Conservation (phyloP, 2,888 invertebrate genomes). For the Siphonodentalium dalli region DNA sequence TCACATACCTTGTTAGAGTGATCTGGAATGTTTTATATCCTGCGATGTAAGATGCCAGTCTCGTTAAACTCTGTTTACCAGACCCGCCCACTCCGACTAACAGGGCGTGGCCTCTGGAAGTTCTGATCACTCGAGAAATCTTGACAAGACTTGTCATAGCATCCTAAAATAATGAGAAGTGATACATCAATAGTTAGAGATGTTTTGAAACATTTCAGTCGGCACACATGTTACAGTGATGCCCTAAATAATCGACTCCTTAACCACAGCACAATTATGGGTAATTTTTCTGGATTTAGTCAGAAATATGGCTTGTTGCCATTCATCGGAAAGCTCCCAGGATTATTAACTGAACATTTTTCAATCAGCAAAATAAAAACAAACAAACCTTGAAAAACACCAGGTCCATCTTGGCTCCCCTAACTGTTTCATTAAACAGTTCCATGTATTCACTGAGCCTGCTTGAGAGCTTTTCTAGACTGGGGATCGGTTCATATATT, state of each 20-base stretch:
- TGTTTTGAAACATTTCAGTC: neutral
- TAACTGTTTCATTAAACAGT: conserved; percentile 64
- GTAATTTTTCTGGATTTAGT: too few species aligned
- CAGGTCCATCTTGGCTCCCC: conserved; percentile 65
- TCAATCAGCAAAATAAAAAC: neutral
- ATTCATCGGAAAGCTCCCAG: too few species aligned
- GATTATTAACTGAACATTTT: too few species aligned
- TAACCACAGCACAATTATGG: too few species aligned
- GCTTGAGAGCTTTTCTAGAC: conserved; percentile 76
- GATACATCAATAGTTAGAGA: too few species aligned
- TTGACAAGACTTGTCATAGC: conserved; percentile 94
- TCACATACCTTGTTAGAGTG: conserved; percentile 79
- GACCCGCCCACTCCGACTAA: conserved; percentile 96
- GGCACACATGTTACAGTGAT: neutral
- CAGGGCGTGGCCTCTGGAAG: conserved; percentile 94
- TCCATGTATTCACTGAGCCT: conserved; percentile 55
- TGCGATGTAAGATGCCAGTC: conserved; percentile 93
- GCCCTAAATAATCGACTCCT: too few species aligned
- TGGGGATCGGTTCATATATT: conserved; percentile 84
- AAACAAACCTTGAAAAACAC: conserved; percentile 64
- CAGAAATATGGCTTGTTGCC: too few species aligned
- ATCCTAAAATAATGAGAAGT: conserved; percentile 68
- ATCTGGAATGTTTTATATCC: conserved; percentile 97
- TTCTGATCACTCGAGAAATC: conserved; percentile 92
- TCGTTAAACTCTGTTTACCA: conserved; percentile 95